Base-by-base conservation (phyloP, 2,888 invertebrate species). In the Luffia ferchaultella region DNA sequence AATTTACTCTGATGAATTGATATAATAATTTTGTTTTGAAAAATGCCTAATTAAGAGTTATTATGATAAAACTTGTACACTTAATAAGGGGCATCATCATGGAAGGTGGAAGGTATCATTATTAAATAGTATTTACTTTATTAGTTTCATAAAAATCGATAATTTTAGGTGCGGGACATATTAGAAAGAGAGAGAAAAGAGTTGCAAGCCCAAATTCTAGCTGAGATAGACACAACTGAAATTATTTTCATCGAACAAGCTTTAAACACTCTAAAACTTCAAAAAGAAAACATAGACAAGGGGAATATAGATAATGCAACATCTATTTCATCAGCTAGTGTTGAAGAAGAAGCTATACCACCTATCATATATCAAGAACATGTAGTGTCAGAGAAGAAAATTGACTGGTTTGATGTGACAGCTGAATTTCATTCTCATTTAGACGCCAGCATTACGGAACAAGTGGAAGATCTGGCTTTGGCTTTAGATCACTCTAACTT, bases 211-310 rank as follows among this genome's bases (percentile, higher is more conserved):
- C 89, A 90, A 64, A 76, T 90, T 49, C 61, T 89, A 58, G 89
- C 89, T 48, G 90, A 91, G 66, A 88, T 89, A 58, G 87, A 90
- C 57, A 90, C 89, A 61, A 92, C 95, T 1, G 97, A 97, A 77
- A 87, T 90, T 62, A 89, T 92, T 60, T 97, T 93, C 65, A 89
- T 96, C 57, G 90, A 96, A 66, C 89, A 94, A 74, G 97, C 97
- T 15, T 72, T 96, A 48, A 72, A 87, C 48, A 86, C 92, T 66
- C 76, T 95, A 7, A 78, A 82, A 50, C 64, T 74, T 48, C 85
- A 92, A 54, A 75, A 65, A 75, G 86, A 73, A 55, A 64, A 62
- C 45, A 62, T 63, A 46, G 76, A 68, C 49, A 54, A 48, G 62
- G 15, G 51, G 3, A 42, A 52, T 45, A 62, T 67, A 45, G 60